Percentiles rank a stretch among this genome's conserved stretches.
Evolutionary conservation across 2,797 vertebrate species (phyloP).

Genomic region (Oreochromis grahami): DNA sequence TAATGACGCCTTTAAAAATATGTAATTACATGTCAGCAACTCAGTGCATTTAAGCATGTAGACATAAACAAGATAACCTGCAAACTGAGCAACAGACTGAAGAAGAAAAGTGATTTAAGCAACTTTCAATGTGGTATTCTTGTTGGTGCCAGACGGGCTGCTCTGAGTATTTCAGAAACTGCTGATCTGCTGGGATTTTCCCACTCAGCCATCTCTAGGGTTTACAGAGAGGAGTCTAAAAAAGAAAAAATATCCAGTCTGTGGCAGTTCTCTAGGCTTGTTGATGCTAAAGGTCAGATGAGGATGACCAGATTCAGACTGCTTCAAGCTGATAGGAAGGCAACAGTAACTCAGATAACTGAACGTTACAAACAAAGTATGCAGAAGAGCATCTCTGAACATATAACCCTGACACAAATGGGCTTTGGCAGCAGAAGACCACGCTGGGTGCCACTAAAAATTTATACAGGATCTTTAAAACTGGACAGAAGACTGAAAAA

Average conservation of each 20-base stretch:
- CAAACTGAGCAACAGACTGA: neutral
- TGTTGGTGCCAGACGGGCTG: neutral
- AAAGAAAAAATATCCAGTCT: neutral
- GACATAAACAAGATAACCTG: neutral
- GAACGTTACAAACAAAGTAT: neutral
- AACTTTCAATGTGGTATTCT: neutral
- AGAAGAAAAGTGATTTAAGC: neutral
- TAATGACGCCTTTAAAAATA: neutral
- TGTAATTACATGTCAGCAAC: neutral
- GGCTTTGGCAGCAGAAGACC: neutral
- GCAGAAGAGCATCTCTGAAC: neutral
- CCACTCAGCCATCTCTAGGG: neutral
- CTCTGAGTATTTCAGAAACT: neutral
- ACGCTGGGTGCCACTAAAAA: rapidly evolving
- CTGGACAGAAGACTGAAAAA: neutral
- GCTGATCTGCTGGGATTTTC: neutral
- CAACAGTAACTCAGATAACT: neutral
- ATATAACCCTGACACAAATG: neutral
- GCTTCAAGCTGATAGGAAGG: neutral
- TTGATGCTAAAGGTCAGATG: neutral
- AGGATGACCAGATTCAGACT: neutral
- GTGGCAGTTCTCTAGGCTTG: neutral
- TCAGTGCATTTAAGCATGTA: neutral
- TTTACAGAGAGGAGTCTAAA: neutral
- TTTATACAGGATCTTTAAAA: neutral